Evolutionary conservation across 2,113 vertebrate species (phyloP), one percentile per base, ranked within the genome.

Genomic region (Channa argus): DNA sequence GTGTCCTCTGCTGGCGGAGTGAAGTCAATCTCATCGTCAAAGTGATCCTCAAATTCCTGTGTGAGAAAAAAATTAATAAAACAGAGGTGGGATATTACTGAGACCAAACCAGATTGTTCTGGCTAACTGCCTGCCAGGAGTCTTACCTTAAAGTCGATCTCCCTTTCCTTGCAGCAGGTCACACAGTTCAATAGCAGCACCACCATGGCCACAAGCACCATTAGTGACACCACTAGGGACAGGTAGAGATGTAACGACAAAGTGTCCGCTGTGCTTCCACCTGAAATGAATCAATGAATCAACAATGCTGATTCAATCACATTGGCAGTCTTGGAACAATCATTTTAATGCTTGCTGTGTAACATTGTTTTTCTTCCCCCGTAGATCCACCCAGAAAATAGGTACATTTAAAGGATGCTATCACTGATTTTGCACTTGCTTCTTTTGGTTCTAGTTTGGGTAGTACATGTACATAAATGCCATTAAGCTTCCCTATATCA

Each of bases 11-110:
- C 97, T 39, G 98, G 98, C 46, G 98, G 98, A 33, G 96, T 98
- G 91, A 99, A 99, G 89, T 99, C 98, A 73, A 98, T 95, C 85
- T 99, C 98, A 91, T 99, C 97, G 33, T 98, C 97, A 91, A 99
- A 98, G 88, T 99, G 96, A 94, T 99, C 98, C 91, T 99, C 97
- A 91, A 99, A 99, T 83, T 99, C 98, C 98, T 99, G 43, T 1
- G 10, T n/a, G 6, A 36, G 67, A 33, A 81, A 36, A 66, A 81
- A 24, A 3, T 13, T 44, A 1, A 8, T 24, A 24, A 24, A 24
- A 24, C 24, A 24, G 24, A 24, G 7, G 6, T 2, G 33, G 10
- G n/a, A 47, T 15, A 33, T 43, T 44, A 15, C 10, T 13, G 13
- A n/a, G 46, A 45, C 24, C 24, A 24, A 24, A 24, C 24, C 24